Evolutionary conservation across 2,888 invertebrate genomes (phyloP).

Genomic region (Agonum fuliginosum): DNA sequence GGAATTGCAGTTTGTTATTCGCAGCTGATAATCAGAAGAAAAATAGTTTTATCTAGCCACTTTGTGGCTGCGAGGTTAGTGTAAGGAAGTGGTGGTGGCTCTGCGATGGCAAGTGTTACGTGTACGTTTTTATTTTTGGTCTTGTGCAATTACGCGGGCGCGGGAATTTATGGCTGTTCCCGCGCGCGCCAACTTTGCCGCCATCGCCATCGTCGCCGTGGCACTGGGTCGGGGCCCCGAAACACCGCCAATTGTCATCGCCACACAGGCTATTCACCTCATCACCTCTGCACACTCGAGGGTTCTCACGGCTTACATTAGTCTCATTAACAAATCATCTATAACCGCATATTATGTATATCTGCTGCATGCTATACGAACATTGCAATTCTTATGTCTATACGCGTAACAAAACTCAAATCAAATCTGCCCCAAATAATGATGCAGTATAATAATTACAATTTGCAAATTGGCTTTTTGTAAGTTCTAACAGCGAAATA

Average conservation of each 20-base stretch:
- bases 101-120: too few species aligned
- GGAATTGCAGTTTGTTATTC: neutral
- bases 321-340: constrained; percentile 36
- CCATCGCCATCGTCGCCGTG: constrained; percentile 7
- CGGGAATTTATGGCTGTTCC: constrained; percentile 17
- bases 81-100: constrained; percentile 39
- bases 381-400: neutral
- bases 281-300: constrained; percentile 2
- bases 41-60: constrained; percentile 36
- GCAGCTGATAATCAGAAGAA: constrained; percentile 3
- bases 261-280: constrained; percentile 31
- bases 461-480: too few species aligned
- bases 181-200: constrained; percentile 45
- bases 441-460: too few species aligned
- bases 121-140: constrained; percentile 12
- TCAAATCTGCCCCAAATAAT: too few species aligned
- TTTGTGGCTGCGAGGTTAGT: neutral
- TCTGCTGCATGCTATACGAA: constrained; percentile 9
- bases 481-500: too few species aligned
- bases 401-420: too few species aligned
- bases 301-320: constrained; percentile 31
- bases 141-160: constrained; percentile 11
- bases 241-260: constrained; percentile 3
- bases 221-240: neutral
- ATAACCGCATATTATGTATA: constrained; percentile 16